Conservation (phyloP, 1,140 invertebrate species). For the Drosophila fuyamai region DNA sequence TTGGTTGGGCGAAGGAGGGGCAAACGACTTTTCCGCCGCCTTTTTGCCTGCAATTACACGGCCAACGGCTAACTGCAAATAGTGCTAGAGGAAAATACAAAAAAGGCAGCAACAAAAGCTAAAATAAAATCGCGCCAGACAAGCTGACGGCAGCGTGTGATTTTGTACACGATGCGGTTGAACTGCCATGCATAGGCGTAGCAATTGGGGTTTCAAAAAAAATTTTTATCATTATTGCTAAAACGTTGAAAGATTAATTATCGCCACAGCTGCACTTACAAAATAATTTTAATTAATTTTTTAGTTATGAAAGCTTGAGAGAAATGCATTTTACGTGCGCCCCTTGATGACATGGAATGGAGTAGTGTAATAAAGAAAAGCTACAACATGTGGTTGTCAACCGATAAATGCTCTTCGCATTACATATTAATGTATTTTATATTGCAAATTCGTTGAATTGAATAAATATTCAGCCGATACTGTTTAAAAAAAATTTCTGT, state of each 20-base stretch:
- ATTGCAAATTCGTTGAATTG: no score
- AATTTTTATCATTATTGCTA: no score
- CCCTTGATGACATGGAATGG: neutral
- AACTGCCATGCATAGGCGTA: conserved; percentile 9
- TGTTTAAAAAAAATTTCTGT: no score
- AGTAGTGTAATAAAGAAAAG: conserved; percentile 3
- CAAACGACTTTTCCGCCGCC: conserved; percentile 76
- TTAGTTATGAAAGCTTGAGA: neutral
- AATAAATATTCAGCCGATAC: no score
- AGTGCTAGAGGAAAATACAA: conserved; percentile 13
- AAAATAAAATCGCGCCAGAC: conserved; percentile 77
- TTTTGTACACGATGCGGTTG: conserved; percentile 57
- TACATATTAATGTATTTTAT: no score
- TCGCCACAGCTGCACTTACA: neutral
- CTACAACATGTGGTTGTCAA: neutral
- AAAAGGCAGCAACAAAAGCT: conserved; percentile 40
- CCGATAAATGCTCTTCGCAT: neutral
- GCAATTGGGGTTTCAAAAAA: neutral
- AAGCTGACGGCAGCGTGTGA: conserved; percentile 79
- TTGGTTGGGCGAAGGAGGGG: conserved; percentile 22
- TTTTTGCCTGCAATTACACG: conserved; percentile 80
- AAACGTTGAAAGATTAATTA: neutral
- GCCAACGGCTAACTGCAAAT: conserved; percentile 44
- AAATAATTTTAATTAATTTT: neutral
- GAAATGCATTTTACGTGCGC: neutral